phyloP scores from a whole-genome alignment of 2,888 invertebrate species.

The Drepana falcataria region DNA sequence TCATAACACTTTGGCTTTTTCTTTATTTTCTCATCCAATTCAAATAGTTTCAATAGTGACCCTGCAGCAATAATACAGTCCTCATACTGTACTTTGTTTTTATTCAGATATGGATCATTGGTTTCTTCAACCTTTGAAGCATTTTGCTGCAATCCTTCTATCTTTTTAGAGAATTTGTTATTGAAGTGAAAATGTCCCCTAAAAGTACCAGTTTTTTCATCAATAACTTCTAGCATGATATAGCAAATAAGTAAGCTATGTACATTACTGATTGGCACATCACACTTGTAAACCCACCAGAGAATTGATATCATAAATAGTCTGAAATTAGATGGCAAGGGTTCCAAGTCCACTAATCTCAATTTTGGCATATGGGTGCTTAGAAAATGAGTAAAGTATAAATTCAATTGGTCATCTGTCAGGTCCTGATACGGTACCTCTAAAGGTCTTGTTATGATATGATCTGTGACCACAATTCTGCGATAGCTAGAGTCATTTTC shows the following conservation, averaged over 20 bases:
- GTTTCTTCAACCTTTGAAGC: slow-evolving; percentile 16
- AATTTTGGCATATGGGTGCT: slow-evolving; percentile 52
- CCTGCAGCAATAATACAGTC: slow-evolving; percentile 80
- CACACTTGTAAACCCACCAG: slow-evolving; percentile 78
- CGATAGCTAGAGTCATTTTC: slow-evolving; percentile 48
- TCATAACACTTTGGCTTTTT: slow-evolving; percentile 78
- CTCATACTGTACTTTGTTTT: slow-evolving; percentile 71
- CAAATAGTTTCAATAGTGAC: slow-evolving; percentile 78
- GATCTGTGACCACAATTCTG: slow-evolving; percentile 43
- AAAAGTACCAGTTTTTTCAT: slow-evolving; percentile 76
- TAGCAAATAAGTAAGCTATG: slow-evolving; percentile 79
- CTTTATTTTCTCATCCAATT: slow-evolving; percentile 74
- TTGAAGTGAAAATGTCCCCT: slow-evolving; percentile 69
- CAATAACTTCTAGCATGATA: slow-evolving; percentile 77
- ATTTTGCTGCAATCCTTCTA: slow-evolving; percentile 45
- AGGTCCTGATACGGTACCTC: slow-evolving; percentile 40
- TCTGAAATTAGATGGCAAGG: slow-evolving; percentile 78
- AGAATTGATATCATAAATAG: slow-evolving; percentile 77
- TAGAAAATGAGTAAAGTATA: slow-evolving; percentile 70
- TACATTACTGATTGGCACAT: slow-evolving; percentile 64
- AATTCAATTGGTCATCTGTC: slow-evolving; percentile 37
- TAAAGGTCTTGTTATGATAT: slow-evolving; percentile 34
- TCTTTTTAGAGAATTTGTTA: slow-evolving; percentile 57
- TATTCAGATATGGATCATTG: slow-evolving; percentile 55
- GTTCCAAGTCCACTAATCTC: slow-evolving; percentile 47